Percentiles rank a stretch among this genome's conserved stretches.
These are phyloP conservation scores for Mirza zaza DNA, from an alignment of 2,113 vertebrate genomes.

Conservation along the genomic window DNA sequence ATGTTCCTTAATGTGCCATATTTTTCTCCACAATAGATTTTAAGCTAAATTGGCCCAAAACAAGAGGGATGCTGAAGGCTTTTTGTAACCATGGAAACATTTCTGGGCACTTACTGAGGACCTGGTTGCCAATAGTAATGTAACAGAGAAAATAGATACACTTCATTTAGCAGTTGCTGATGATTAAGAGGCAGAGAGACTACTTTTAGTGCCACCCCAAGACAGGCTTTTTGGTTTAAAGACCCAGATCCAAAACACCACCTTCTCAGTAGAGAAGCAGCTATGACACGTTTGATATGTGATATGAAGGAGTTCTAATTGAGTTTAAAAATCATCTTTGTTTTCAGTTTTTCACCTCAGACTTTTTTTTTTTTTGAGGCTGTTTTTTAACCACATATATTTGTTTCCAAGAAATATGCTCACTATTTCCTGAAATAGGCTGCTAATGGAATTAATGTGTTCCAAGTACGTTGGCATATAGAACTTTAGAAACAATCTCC, in stretches of 20 bases:
- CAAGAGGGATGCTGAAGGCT: conserved; percentile 85
- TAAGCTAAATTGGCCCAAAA: conserved; percentile 88
- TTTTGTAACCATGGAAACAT: conserved; percentile 91
- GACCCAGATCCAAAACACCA: conserved; percentile 52
- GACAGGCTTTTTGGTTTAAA: conserved; percentile 77
- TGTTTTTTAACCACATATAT: conserved; percentile 76
- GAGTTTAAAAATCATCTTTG: conserved; percentile 75
- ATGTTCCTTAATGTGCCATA: conserved; percentile 84
- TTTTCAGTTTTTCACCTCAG: conserved; percentile 71
- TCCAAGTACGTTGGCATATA: conserved; percentile 51
- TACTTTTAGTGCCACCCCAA: conserved; percentile 78
- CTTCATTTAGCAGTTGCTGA: conserved; percentile 85
- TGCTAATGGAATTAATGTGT: conserved; percentile 74
- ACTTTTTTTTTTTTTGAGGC: conserved; percentile 63
- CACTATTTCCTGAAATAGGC: conserved; percentile 74
- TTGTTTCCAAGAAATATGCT: conserved; percentile 81
- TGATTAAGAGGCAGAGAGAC: conserved; percentile 84
- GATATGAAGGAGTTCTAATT: conserved; percentile 64
- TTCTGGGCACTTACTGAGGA: conserved; percentile 86
- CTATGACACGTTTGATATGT: conserved; percentile 56
- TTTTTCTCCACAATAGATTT: conserved; percentile 87
- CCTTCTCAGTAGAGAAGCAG: conserved; percentile 51
- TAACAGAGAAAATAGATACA: conserved; percentile 88
- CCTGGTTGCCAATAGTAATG: conserved; percentile 88
- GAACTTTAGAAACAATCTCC: conserved; percentile 71